These are phyloP conservation scores for Dunckerocampus dactyliophorus DNA, from an alignment of 2,113 vertebrate genomes.

Conservation along the genomic window DNA sequence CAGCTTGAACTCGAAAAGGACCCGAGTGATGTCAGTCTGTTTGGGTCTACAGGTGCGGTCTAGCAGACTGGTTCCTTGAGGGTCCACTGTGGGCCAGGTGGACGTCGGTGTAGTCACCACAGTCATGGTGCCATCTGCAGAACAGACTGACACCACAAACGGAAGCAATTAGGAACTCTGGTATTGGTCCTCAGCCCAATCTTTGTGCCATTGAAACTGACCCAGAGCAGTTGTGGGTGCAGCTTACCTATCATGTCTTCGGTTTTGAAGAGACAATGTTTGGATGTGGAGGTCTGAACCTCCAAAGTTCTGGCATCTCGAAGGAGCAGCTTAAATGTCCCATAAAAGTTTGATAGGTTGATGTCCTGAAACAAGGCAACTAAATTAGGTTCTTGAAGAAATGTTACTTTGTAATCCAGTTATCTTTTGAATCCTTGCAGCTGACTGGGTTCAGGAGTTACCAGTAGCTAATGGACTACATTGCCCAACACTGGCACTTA, in stretches of 20 bases:
- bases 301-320: slow-evolving; percentile 52
- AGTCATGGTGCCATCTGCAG: slow-evolving; percentile 61
- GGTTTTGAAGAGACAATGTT: slow-evolving; percentile 55
- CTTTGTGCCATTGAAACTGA: neutral
- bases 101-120: slow-evolving; percentile 41
- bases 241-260: slow-evolving; percentile 54
- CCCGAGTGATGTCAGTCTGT: slow-evolving; percentile 30
- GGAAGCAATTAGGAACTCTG: neutral
- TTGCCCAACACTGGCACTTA: slow-evolving; percentile 9
- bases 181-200: neutral
- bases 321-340: slow-evolving; percentile 42
- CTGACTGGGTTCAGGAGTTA: neutral
- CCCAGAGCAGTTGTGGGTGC: too few relatives aligned
- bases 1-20: slow-evolving; percentile 62
- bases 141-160: slow-evolving; percentile 57
- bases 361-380: slow-evolving; percentile 39
- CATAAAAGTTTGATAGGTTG: slow-evolving; percentile 50
- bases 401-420: too few relatives aligned
- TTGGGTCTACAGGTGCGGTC: slow-evolving; percentile 58
- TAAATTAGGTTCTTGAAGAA: too few relatives aligned
- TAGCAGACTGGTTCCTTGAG: slow-evolving; percentile 50
- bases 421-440: neutral
- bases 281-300: slow-evolving; percentile 42
- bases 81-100: slow-evolving; percentile 51
- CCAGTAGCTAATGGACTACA: neutral